Conservation (phyloP, 2,888 invertebrate genomes). For the Tiphia femorata region DNA sequence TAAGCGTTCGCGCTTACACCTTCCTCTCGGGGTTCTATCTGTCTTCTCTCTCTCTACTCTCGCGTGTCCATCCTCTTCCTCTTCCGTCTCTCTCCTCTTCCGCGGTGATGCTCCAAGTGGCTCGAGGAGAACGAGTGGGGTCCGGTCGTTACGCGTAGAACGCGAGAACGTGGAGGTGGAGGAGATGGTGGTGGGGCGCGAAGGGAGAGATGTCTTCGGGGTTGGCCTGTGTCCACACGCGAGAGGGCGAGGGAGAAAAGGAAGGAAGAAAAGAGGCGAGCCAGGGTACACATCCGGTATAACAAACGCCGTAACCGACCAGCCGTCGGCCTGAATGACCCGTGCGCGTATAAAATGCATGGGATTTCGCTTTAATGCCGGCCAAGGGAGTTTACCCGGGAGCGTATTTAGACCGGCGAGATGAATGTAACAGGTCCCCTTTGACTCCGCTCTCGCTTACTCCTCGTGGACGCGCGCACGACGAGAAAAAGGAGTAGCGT, state of each 20-base stretch:
- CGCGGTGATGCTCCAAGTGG: not conserved
- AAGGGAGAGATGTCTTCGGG: constrained; percentile 27
- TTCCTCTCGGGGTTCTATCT: no score
- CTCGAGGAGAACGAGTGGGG: no score
- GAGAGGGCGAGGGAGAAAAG: constrained; percentile 32
- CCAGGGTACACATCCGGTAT: constrained; percentile 47
- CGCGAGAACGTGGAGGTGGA: constrained; percentile 71
- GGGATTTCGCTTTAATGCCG: constrained; percentile 61
- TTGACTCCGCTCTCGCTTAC: constrained; percentile 45
- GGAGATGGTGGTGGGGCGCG: constrained; percentile 42
- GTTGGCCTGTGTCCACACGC: constrained; percentile 56
- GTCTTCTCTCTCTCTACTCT: no score
- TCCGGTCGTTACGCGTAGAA: no score
- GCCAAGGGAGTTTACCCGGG: constrained; percentile 48
- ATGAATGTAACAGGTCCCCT: constrained; percentile 62
- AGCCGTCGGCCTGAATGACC: constrained; percentile 58
- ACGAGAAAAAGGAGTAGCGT: no score
- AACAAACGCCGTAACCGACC: no score
- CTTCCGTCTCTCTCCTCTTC: not conserved
- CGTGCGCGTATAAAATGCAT: constrained; percentile 66
- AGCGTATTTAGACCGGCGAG: constrained; percentile 55
- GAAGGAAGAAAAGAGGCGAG: constrained; percentile 19
- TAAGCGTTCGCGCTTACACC: no score
- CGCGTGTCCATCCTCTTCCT: not conserved
- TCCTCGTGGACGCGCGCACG: no score